Evolutionary conservation across 2,888 invertebrate species (phyloP), one percentile per base, ranked within the genome.

Genomic region (Chrysina gloriosa): DNA sequence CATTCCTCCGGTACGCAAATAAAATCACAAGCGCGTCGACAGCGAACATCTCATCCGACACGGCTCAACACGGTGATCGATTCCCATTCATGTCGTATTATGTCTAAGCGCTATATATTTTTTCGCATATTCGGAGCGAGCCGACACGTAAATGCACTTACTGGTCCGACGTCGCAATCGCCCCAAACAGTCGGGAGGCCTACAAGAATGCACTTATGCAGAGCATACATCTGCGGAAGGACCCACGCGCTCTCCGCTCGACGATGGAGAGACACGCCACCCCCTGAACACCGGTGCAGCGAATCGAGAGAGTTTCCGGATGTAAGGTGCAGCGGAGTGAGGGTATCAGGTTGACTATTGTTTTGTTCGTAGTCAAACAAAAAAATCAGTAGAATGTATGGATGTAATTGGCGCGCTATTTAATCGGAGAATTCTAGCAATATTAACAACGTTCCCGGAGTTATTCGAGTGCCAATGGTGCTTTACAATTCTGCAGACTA

Each of bases 131-230:
- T 79, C 77, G 77, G 78, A 77, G 76, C 76, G 75, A 70, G 74
- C 77, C 80, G 79, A 83, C 83, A 83, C 79, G 83, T 80, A 82
- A 83, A 83, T 83, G 83, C 83, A 83, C 83, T 83, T 83, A 83
- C 77, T 79, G 42, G 48, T 78, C 78, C 78, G 79, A 78, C 77
- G 52, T 61, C 79, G 78, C 79, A 80, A 80, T 77, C 78, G 77
- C 76, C 76, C 78, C 76, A 79, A n/a, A 79, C 81, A 80, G 80
- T 42, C 42, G 42, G n/a, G 25, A 42, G 58, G 42, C 80, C 81
- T 81, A 80, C 80, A 80, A 81, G 81, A 81, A 81, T 82, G 81
- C 82, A 81, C 81, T 82, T 81, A 81, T 78, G 78, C 77, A 76
- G 74, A 75, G 75, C 77, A 77, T 61, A 61, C 75, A 79, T 78